A percentile compares a stretch with the other conserved stretches of the same genome.
phyloP scores from a whole-genome alignment of 2,888 invertebrate genomes.

The Cataglyphis albicans region DNA sequence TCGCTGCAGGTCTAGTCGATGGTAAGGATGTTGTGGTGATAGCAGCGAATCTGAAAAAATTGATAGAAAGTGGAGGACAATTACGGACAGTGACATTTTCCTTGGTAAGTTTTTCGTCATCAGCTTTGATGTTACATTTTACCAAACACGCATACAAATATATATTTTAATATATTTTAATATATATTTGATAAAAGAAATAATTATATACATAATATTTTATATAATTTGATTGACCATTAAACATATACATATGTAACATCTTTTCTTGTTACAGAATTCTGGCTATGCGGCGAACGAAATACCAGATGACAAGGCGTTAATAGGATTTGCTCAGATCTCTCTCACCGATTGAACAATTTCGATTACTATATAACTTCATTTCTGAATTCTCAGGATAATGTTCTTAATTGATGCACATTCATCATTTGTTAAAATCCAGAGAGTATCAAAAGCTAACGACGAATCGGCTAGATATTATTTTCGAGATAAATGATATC shows the following conservation, averaged over 20 bases:
- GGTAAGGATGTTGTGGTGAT: slow-evolving; percentile 96
- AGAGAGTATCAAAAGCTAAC: slow-evolving; percentile 59
- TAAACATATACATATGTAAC: neutral
- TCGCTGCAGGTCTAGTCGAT: slow-evolving; percentile 97
- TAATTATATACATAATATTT: neutral
- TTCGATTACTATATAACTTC: slow-evolving; percentile 42
- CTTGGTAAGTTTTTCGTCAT: slow-evolving; percentile 88
- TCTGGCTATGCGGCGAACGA: slow-evolving; percentile 91
- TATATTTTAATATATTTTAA: neutral
- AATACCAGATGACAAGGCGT: slow-evolving; percentile 96
- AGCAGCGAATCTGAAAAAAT: slow-evolving; percentile 95
- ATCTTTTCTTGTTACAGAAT: slow-evolving; percentile 85
- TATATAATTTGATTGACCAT: slow-evolving; percentile 2
- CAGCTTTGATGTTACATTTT: neutral
- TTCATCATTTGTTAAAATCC: slow-evolving; percentile 55
- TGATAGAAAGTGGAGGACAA: slow-evolving; percentile 91
- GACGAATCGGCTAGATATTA: slow-evolving; percentile 13
- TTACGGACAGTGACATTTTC: slow-evolving; percentile 95
- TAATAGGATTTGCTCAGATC: slow-evolving; percentile 99
- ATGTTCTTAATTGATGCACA: slow-evolving; percentile 66
- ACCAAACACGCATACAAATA: neutral
- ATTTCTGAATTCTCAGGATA: slow-evolving; percentile 73
- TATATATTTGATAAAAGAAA: neutral
- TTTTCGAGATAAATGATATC: neutral
- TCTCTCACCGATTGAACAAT: slow-evolving; percentile 93